Evolutionary conservation across 2,888 invertebrate genomes (phyloP).

Genomic region (Drosophila kambysellisi): DNA sequence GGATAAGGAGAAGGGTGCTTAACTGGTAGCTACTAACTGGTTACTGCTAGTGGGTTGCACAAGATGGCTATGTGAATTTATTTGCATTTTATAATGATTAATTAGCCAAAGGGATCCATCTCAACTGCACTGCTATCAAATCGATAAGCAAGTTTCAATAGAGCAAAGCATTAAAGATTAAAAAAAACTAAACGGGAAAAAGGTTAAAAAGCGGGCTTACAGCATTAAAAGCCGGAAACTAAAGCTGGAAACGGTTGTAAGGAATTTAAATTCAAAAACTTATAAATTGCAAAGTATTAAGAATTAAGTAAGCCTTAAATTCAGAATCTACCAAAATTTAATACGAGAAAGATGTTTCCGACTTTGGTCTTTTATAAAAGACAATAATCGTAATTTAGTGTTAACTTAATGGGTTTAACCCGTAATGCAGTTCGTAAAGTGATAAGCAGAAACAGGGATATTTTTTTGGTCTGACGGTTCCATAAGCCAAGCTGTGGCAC

Average conservation of each 20-base stretch:
- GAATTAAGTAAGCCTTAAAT: background rate
- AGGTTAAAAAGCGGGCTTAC: background rate
- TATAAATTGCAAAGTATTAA: background rate
- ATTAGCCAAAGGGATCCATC: constrained; percentile 33
- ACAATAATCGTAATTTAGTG: background rate
- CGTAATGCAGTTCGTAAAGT: constrained; percentile 11
- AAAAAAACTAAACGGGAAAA: background rate
- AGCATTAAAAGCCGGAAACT: background rate
- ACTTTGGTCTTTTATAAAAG: too few relatives aligned
- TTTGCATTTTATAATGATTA: constrained; percentile 71
- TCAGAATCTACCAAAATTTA: background rate
- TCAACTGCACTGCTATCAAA: constrained; percentile 5
- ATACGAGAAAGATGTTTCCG: too few relatives aligned
- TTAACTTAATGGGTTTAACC: background rate
- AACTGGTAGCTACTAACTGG: constrained; percentile 11
- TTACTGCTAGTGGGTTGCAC: background rate
- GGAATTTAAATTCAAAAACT: background rate
- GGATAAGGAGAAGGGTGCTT: background rate
- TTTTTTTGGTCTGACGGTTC: constrained; percentile 1
- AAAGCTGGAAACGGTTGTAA: background rate
- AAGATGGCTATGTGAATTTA: constrained; percentile 25
- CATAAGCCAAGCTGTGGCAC: background rate
- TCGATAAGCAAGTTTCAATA: constrained; percentile 5
- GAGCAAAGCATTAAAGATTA: background rate
- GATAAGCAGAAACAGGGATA: constrained; percentile 20